Evolutionary conservation across 2,113 vertebrate genomes (phyloP).

Genomic region (Melospiza georgiana): DNA sequence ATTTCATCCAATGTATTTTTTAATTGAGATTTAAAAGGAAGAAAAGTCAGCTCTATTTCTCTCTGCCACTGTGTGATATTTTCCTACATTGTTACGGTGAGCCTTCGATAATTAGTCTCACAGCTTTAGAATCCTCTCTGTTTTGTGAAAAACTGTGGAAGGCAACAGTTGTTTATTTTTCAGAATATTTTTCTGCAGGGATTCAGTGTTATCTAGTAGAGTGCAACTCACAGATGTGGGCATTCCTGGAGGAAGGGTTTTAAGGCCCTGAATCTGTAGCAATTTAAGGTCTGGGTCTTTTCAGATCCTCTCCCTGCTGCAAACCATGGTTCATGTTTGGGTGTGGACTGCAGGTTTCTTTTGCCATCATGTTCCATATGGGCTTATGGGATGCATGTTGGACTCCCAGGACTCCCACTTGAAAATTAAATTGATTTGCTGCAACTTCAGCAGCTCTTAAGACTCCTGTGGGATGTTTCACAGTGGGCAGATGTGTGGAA

Average conservation of each 20-base stretch:
- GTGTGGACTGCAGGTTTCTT: slow-evolving; percentile 16
- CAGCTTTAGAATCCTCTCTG: background rate
- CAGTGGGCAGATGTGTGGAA: slow-evolving; percentile 14
- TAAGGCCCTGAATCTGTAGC: background rate
- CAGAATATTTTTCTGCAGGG: background rate
- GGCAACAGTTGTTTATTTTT: background rate
- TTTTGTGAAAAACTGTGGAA: background rate
- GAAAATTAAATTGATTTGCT: slow-evolving; percentile 62
- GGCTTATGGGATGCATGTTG: slow-evolving; percentile 5
- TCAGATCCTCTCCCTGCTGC: slow-evolving; percentile 8
- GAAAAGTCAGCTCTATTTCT: background rate
- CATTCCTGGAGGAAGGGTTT: background rate
- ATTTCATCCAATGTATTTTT: slow-evolving; percentile 73
- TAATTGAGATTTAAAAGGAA: slow-evolving; percentile 74
- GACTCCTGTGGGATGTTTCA: slow-evolving; percentile 3
- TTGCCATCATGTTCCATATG: slow-evolving; percentile 14
- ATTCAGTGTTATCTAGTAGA: background rate
- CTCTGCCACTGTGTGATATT: background rate
- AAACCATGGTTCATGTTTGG: slow-evolving; percentile 36
- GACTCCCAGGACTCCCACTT: slow-evolving; percentile 38
- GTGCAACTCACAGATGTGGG: background rate
- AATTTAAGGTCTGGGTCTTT: background rate
- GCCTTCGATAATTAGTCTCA: slow-evolving; percentile 59
- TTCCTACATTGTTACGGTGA: slow-evolving; percentile 27
- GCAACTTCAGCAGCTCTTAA: slow-evolving; percentile 28